These are phyloP conservation scores for Apotomis betuletana DNA, from an alignment of 2,888 invertebrate species.

Conservation along the genomic window DNA sequence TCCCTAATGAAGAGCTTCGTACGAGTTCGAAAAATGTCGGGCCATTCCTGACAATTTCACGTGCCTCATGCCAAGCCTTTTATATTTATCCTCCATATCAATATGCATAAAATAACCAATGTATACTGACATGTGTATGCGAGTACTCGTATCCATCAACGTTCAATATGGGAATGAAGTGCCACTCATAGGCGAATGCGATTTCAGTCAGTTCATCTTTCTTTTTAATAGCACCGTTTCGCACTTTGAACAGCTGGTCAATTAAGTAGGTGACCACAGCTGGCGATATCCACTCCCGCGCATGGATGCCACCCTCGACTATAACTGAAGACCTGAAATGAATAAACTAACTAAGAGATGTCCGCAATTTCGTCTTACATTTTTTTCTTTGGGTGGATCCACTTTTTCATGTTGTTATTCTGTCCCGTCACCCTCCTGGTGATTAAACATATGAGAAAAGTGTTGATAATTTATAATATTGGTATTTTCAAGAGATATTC, in stretches of 20 bases:
- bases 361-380: too few relatives aligned
- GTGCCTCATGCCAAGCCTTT: too few relatives aligned
- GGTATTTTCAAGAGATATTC: too few relatives aligned
- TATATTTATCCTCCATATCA: too few relatives aligned
- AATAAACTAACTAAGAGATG: background rate
- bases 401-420: too few relatives aligned
- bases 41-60: too few relatives aligned
- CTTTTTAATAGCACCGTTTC: conserved; percentile 56
- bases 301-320: conserved; percentile 86
- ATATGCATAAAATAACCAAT: background rate
- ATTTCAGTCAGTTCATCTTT: conserved; percentile 64
- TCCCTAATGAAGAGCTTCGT: too few relatives aligned
- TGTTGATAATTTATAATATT: too few relatives aligned
- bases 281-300: conserved; percentile 88
- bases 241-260: conserved; percentile 73
- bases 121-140: conserved; percentile 33
- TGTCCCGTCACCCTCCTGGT: too few relatives aligned
- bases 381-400: too few relatives aligned
- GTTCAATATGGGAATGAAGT: conserved; percentile 87
- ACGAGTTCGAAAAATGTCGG: too few relatives aligned
- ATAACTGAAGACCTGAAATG: conserved; percentile 75
- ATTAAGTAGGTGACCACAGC: conserved; percentile 85
- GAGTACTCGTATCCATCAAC: conserved; percentile 88
- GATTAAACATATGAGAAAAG: too few relatives aligned
- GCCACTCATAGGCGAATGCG: conserved; percentile 85